Base-by-base conservation (phyloP, 1,140 invertebrate genomes). In the Heliconius melpomene region DNA sequence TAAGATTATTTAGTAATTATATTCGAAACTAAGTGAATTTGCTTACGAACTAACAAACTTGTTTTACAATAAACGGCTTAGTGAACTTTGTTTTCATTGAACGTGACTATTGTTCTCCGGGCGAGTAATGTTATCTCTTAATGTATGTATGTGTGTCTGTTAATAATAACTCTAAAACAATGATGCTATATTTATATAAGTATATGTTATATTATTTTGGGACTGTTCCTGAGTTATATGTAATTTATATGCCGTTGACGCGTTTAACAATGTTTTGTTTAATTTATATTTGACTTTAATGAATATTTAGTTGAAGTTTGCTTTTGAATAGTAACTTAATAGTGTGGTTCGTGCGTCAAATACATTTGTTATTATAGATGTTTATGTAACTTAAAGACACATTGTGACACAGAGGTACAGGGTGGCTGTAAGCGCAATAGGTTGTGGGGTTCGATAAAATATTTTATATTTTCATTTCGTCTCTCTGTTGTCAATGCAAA, bases 31-130 rank as follows among this genome's bases (percentile, higher is more conserved):
- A 89, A 89, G 89, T 88, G 88, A 90, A 91, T 89, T 46, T 88
- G 86, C 86, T 87, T 85, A 85, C 85, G 86, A 89, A 90, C 85
- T 89, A 83, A 75, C 76, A 85, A 91, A 89, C 85, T 90, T 88
- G 88, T 91, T 92, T 84, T 86, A 89, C 86, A 87, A 84, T 90
- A 88, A 90, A 88, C 84, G 86, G 80, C 87, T 90, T 90, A 87
- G 78, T 84, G 80, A 90, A 90, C 85, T 88, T 90, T 85, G 85
- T 85, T 88, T 86, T 89, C 75, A 82, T 86, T 83, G 79, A 88
- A 82, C 84, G 82, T 85, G 79, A 84, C 79, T 76, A 76, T 76
- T 76, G 75, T 70, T 13, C 60, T 8, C 11, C 20, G 38, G 38
- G 60, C 60, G 23, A 46, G 13, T 76, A 38, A 66, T 60, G 38